A percentile compares a stretch with the other conserved stretches of the same genome.
Evolutionary conservation across 2,888 invertebrate species (phyloP).

Genomic region (Doris montereyensis): DNA sequence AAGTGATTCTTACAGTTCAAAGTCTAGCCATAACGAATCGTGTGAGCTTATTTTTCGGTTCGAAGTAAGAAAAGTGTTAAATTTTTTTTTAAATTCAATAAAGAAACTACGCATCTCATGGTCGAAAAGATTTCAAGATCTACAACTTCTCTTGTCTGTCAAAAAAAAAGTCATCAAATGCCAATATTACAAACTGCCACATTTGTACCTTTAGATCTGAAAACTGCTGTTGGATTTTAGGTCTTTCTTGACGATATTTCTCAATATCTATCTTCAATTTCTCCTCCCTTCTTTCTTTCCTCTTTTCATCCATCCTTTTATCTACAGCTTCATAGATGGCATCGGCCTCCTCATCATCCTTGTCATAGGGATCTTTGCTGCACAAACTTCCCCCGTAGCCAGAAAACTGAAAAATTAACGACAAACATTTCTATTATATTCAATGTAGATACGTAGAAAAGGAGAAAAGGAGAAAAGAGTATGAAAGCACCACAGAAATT

Average conservation of each 20-base stretch:
- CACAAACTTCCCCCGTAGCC: slow-evolving; percentile 99
- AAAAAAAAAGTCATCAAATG: no score
- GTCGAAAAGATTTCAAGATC: no score
- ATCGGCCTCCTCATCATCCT: slow-evolving; percentile 99
- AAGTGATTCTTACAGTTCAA: no score
- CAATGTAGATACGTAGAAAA: no score
- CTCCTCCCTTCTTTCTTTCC: slow-evolving; percentile 91
- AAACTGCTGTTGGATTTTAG: slow-evolving; percentile 99
- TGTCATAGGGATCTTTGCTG: slow-evolving; percentile 99
- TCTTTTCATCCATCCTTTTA: slow-evolving; percentile 98
- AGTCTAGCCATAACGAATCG: no score
- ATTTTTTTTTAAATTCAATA: no score
- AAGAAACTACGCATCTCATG: no score
- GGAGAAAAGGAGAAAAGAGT: neutral
- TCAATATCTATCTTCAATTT: slow-evolving; percentile 84
- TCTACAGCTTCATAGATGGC: slow-evolving; percentile 99
- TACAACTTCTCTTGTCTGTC: no score
- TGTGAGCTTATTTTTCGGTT: no score
- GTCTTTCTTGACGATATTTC: slow-evolving; percentile 96
- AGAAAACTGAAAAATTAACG: slow-evolving; percentile 86
- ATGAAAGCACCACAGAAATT: neutral
- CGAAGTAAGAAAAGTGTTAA: no score
- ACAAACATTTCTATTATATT: neutral
- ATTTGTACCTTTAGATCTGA: slow-evolving; percentile 87
- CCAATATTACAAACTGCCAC: neutral